phyloP scores from a whole-genome alignment of 2,113 vertebrate species.

The Proteles cristata region DNA sequence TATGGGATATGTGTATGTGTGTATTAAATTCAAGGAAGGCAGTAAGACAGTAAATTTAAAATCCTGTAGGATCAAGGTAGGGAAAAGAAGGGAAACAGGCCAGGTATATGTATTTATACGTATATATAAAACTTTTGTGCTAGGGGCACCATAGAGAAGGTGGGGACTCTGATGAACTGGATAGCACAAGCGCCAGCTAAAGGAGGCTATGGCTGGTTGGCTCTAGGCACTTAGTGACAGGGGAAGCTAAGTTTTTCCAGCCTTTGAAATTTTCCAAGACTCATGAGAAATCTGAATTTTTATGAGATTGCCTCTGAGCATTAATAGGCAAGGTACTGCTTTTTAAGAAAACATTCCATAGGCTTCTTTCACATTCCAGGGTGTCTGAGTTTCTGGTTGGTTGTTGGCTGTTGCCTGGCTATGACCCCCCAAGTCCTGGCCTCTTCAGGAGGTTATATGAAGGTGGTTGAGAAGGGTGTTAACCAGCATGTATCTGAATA shows the following conservation, averaged over 20 bases:
- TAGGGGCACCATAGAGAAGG: neutral
- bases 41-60: neutral
- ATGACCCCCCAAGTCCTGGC: neutral
- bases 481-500: neutral
- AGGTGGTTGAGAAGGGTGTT: neutral
- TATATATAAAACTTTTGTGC: neutral
- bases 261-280: neutral
- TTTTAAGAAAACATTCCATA: neutral
- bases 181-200: accelerated
- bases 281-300: neutral
- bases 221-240: neutral
- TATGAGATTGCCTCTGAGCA: neutral
- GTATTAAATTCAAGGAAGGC: neutral
- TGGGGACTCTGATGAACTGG: neutral
- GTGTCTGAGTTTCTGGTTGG: neutral
- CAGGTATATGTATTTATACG: neutral
- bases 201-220: too few relatives aligned
- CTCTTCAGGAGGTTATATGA: neutral
- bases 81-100: neutral
- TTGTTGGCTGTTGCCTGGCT: neutral
- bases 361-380: neutral
- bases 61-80: neutral
- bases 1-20: neutral
- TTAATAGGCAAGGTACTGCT: neutral
- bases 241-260: neutral